A percentile compares a stretch with the other conserved stretches of the same genome.
Conservation (phyloP, 2,797 vertebrate species). For the Triplophysa bombifrons region DNA sequence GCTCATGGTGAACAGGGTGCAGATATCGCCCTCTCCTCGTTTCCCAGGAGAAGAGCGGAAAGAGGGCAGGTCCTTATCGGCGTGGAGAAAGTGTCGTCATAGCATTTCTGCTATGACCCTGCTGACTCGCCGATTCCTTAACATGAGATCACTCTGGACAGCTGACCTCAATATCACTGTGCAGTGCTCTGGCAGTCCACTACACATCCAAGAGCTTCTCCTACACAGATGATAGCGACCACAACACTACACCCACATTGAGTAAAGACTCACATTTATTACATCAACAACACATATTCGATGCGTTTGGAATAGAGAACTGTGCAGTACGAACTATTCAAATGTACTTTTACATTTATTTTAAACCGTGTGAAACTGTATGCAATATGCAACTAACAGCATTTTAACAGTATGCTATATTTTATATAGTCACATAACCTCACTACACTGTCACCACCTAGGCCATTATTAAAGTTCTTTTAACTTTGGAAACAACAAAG, state of each 20-base stretch:
- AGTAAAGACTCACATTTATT: neutral
- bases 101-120: conserved; percentile 76
- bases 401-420: neutral
- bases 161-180: conserved; percentile 80
- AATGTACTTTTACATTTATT: neutral
- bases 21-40: conserved; percentile 45
- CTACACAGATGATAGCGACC: conserved; percentile 34
- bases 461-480: too few species aligned
- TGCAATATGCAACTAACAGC: neutral
- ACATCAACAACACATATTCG: neutral
- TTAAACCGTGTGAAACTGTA: neutral
- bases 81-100: conserved; percentile 77
- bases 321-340: neutral
- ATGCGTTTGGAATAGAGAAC: neutral
- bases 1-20: conserved; percentile 13
- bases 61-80: conserved; percentile 71
- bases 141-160: conserved; percentile 83
- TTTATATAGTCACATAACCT: too few species aligned
- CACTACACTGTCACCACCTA: too few species aligned
- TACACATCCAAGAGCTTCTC: conserved; percentile 64
- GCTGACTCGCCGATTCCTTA: conserved; percentile 80
- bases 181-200: conserved; percentile 65
- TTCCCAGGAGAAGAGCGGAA: conserved; percentile 66
- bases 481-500: too few species aligned
- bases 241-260: neutral